phyloP scores from a whole-genome alignment of 2,797 vertebrate species.

The Epinephelus awoara region DNA sequence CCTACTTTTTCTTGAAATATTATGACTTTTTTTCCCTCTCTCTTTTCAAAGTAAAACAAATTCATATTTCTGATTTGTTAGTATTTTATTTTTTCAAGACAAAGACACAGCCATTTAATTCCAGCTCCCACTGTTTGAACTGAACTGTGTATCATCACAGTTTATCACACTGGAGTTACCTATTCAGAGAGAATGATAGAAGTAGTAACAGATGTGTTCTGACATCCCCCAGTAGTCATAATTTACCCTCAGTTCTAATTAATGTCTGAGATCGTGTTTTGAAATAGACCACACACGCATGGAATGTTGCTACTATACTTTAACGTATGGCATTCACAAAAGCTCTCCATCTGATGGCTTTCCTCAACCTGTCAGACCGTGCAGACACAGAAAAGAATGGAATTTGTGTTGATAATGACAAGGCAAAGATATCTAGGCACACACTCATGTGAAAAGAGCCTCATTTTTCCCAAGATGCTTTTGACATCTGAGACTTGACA shows the following conservation, averaged over 20 bases:
- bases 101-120: neutral
- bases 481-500: conserved; percentile 41
- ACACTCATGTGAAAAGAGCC: conserved; percentile 14
- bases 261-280: conserved; percentile 32
- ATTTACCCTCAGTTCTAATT: conserved; percentile 50
- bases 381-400: conserved; percentile 36
- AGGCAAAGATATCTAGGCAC: conserved; percentile 5
- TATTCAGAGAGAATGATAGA: neutral
- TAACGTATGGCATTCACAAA: conserved; percentile 7
- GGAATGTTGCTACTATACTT: conserved; percentile 14
- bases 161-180: neutral
- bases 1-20: neutral
- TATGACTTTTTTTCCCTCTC: neutral
- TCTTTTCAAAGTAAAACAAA: neutral
- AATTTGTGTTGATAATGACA: conserved; percentile 67
- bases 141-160: neutral
- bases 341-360: conserved; percentile 22
- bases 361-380: conserved; percentile 12
- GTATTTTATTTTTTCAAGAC: neutral
- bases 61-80: no score
- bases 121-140: neutral
- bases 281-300: conserved; percentile 53
- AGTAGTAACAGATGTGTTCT: conserved; percentile 9
- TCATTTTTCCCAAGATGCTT: conserved; percentile 30
- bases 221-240: conserved; percentile 32